Evolutionary conservation across 53 echinoderm and acorn worm genomes (phyloP).

Genomic region (Arbacia lixula): DNA sequence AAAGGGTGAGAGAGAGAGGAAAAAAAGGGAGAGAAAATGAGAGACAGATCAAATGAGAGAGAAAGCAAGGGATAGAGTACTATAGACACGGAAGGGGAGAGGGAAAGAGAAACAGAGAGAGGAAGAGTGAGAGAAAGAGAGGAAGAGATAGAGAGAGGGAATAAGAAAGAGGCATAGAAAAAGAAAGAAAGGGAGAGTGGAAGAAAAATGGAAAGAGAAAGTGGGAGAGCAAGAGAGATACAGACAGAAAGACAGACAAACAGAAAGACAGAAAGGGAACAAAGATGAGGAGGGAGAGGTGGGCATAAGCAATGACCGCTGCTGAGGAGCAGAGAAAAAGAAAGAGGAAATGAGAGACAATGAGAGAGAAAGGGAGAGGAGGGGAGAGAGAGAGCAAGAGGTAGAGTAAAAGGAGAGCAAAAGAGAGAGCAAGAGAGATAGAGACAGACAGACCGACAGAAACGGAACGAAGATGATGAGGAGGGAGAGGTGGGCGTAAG

Average conservation of each 20-base stretch:
- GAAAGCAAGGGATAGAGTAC: neutral
- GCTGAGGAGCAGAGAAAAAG: too few species aligned
- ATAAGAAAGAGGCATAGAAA: neutral
- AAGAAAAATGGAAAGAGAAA: neutral
- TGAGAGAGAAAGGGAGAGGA: neutral
- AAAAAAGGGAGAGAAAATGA: neutral
- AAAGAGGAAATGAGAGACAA: neutral
- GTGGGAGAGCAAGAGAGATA: neutral
- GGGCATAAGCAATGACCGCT: too few species aligned
- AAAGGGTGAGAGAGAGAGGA: neutral
- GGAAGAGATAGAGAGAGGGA: neutral
- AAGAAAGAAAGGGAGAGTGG: neutral
- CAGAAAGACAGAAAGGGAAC: neutral
- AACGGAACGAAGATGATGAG: too few species aligned
- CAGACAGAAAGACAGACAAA: neutral
- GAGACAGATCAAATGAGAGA: too few species aligned
- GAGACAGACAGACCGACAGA: too few species aligned
- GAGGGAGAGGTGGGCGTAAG: too few species aligned
- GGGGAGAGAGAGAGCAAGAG: neutral
- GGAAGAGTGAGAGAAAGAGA: too few species aligned
- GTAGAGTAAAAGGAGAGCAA: neutral
- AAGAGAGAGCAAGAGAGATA: neutral
- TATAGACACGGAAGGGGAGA: neutral
- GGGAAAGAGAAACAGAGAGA: neutral
- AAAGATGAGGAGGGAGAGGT: neutral